Evolutionary conservation across 2,797 vertebrate genomes (phyloP).

Genomic region (Crax fasciolata): DNA sequence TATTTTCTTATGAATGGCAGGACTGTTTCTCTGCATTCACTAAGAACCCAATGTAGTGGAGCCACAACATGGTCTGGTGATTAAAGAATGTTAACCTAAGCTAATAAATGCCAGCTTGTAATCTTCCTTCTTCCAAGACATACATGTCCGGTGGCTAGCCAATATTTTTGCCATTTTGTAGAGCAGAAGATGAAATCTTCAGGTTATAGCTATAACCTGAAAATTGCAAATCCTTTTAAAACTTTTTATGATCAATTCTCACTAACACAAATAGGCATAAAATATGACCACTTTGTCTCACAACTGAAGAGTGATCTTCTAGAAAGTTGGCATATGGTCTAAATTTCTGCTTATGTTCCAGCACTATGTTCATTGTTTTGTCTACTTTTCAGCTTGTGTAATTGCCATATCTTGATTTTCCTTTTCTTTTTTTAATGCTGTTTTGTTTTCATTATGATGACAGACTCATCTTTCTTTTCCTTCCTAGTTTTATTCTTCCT

Average conservation of each 20-base stretch:
- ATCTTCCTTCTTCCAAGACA: neutral
- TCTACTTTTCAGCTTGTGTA: neutral
- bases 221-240: neutral
- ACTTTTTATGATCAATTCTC: neutral
- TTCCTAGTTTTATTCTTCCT: neutral
- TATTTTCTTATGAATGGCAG: conserved; percentile 31
- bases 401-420: neutral
- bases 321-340: neutral
- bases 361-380: neutral
- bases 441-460: neutral
- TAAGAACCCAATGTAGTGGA: conserved; percentile 31
- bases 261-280: neutral
- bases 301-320: fast-evolving
- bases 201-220: neutral
- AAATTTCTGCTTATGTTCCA: neutral
- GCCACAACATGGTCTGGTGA: conserved; percentile 46
- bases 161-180: neutral
- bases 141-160: neutral
- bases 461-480: neutral
- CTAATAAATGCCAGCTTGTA: conserved; percentile 24
- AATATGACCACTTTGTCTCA: neutral
- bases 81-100: conserved; percentile 39
- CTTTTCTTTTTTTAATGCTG: neutral
- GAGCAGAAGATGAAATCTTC: neutral
- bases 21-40: conserved; percentile 49